Base-by-base conservation (phyloP, 2,797 vertebrate genomes). In the Trachurus trachurus region DNA sequence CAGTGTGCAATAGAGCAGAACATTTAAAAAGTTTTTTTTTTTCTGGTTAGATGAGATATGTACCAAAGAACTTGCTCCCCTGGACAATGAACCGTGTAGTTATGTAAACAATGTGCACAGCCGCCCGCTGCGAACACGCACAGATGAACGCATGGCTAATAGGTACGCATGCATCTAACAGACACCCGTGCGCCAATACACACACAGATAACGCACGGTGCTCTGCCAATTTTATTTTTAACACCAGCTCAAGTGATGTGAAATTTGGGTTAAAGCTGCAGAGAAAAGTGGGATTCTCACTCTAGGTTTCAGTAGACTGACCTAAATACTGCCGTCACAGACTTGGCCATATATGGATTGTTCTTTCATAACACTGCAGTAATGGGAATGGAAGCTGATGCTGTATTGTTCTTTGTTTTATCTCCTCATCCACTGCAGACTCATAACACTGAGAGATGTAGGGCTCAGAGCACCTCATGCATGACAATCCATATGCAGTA, bases 251-350 rank as follows among this genome's bases (percentile, higher is more conserved):
- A 79, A 91, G 73, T 81, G 80, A 74, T 85, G 80, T 75, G 66
- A 90, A 89, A 87, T 87, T 83, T 77, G 66, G 88, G 83, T 87
- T 83, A 84, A 88, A 78, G 78, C 85, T 81, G 82, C 77, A 70
- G 77, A 84, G 81, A 66, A 26, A 72, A 71, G 75, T 73, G 63
- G 21, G 70, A 70, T 62, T 73, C 62, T 81, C 76, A 80, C 74
- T 89, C 77, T 64, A 82, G 75, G 65, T 76, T 86, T 84, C 74
- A 82, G 66, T 53, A 76, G 73, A 80, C 69, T 79, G 86, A 90
- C 89, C 88, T 62, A 83, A 74, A 93, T 93, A 66, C 78, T 75
- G 82, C 86, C 80, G 72, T 78, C 47, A 42, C 67, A 82, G 54
- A 76, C 75, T 68, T 80, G 60, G 60, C 86, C 78, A 64, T 84